These are phyloP conservation scores for Labroides dimidiatus DNA, from an alignment of 2,797 vertebrate genomes.

Conservation along the genomic window DNA sequence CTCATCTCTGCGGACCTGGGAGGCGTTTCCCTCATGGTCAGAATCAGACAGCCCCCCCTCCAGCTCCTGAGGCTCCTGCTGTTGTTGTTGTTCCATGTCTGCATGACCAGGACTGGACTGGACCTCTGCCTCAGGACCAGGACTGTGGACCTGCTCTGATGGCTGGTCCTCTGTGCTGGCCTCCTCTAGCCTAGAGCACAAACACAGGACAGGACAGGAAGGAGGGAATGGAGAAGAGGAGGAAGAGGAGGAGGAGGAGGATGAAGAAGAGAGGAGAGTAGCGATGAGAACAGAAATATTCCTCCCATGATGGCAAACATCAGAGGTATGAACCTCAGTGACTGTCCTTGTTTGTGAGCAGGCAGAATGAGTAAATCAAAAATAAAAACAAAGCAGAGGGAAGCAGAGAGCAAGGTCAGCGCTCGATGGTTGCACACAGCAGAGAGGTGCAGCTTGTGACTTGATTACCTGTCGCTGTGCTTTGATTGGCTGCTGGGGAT, in stretches of 20 bases:
- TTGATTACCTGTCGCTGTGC: conserved; percentile 71
- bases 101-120: conserved; percentile 42
- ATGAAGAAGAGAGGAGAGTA: conserved; percentile 3
- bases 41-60: conserved; percentile 54
- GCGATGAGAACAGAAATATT: conserved; percentile 14
- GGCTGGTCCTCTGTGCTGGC: conserved; percentile 64
- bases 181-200: conserved; percentile 67
- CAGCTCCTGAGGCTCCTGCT: conserved; percentile 21
- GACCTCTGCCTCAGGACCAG: conserved; percentile 62
- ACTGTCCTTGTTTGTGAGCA: conserved; percentile 45
- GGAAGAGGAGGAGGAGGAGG: conserved; percentile 12
- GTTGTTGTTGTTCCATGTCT: conserved; percentile 55
- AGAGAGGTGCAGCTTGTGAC: conserved; percentile 70
- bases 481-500: conserved; percentile 64
- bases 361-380: conserved; percentile 42
- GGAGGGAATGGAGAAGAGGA: conserved; percentile 6
- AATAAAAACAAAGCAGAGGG: conserved; percentile 32
- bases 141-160: conserved; percentile 50
- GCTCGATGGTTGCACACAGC: conserved; percentile 66
- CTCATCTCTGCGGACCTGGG: conserved; percentile 50
- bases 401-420: conserved; percentile 66
- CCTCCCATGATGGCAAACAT: background rate
- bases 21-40: conserved; percentile 63
- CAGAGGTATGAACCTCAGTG: background rate
- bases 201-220: conserved; percentile 24